Conservation (phyloP, 2,113 vertebrate species). For the Gallinago paraguaiae region DNA sequence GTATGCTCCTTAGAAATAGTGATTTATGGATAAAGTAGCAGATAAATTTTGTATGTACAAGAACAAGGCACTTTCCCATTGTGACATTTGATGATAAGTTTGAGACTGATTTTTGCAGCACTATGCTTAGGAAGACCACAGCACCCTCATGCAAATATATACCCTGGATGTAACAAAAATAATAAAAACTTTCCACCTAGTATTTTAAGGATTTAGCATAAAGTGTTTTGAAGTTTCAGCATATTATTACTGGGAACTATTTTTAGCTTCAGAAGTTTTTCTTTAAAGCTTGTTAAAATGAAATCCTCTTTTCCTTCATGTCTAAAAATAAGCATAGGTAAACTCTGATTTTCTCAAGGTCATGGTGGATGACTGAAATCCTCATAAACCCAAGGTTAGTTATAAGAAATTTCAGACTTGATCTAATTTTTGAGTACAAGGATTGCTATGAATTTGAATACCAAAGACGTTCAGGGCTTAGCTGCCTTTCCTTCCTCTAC, state of each 20-base stretch:
- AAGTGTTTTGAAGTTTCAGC: constrained; percentile 41
- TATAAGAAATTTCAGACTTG: neutral
- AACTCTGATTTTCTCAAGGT: constrained; percentile 17
- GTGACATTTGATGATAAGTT: neutral
- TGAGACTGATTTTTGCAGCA: neutral
- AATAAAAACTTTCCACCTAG: neutral
- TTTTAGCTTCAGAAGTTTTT: neutral
- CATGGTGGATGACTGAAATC: neutral
- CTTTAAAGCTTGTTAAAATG: constrained; percentile 35
- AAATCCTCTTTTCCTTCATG: constrained; percentile 43
- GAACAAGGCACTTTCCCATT: neutral
- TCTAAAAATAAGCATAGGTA: constrained; percentile 45
- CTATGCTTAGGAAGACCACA: neutral
- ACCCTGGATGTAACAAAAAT: neutral
- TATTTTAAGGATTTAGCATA: constrained; percentile 23
- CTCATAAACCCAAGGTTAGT: neutral
- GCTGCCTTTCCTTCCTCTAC: neutral
- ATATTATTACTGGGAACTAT: constrained; percentile 22
- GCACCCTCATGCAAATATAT: neutral
- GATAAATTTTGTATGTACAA: neutral
- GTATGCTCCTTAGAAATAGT: neutral
- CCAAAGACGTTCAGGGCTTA: neutral
- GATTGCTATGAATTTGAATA: neutral
- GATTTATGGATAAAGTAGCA: neutral
- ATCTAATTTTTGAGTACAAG: neutral